Percentiles rank a stretch among this genome's conserved stretches.
Conservation (phyloP, 2,113 vertebrate species). For the Seriola dumerili region DNA sequence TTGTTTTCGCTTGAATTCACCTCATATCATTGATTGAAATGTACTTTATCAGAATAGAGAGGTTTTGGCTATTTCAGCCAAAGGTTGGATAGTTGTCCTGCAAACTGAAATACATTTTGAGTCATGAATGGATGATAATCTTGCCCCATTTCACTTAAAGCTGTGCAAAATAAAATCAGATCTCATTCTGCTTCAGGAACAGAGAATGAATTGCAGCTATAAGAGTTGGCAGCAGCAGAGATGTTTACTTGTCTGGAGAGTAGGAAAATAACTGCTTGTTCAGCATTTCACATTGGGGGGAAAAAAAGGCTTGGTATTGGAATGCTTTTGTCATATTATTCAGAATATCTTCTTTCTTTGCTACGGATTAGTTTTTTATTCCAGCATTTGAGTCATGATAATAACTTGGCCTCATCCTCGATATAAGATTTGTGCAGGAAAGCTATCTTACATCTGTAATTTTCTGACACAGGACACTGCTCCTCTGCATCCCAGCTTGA, state of each 20-base stretch:
- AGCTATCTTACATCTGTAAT: background rate
- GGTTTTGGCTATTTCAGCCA: background rate
- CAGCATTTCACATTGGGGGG: constrained; percentile 21
- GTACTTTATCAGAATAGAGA: background rate
- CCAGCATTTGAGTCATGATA: constrained; percentile 11
- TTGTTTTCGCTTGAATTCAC: background rate
- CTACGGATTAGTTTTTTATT: constrained; percentile 16
- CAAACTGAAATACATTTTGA: background rate
- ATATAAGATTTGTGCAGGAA: constrained; percentile 1
- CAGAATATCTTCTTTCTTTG: constrained; percentile 6
- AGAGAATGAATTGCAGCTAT: constrained; percentile 11
- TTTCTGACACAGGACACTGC: background rate
- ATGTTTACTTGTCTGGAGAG: constrained; percentile 20
- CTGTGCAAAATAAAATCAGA: constrained; percentile 25
- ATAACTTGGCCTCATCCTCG: constrained; percentile 4
- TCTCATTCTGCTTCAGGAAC: constrained; percentile 10
- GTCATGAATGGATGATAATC: background rate
- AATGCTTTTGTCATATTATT: constrained; percentile 18
- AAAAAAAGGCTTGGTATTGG: constrained; percentile 4
- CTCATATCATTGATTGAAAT: background rate
- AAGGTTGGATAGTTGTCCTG: background rate
- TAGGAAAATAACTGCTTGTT: constrained; percentile 24
- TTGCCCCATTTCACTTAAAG: constrained; percentile 10
- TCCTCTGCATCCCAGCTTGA: background rate
- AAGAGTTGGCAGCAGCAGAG: constrained; percentile 1